Evolutionary conservation across 2,797 vertebrate genomes (phyloP).

Genomic region (Halcyon smyrnensis): DNA sequence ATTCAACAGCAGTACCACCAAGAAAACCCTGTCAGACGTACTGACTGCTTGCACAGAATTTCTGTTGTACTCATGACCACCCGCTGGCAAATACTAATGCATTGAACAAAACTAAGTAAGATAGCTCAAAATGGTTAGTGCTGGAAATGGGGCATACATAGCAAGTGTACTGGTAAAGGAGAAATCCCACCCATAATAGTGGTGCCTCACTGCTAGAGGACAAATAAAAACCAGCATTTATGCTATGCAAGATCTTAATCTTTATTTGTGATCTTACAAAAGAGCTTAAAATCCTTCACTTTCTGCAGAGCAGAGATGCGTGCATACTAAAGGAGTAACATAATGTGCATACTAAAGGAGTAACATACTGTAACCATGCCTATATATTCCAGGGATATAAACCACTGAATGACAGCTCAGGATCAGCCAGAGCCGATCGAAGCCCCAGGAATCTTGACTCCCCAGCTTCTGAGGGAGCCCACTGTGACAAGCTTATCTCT

Average conservation of each 20-base stretch:
- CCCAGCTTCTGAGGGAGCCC: slow-evolving; percentile 10
- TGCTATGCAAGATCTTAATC: not conserved
- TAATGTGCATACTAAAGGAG: not conserved
- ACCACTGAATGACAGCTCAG: slow-evolving; percentile 41
- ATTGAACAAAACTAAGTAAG: slow-evolving; percentile 12
- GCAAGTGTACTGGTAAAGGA: not conserved
- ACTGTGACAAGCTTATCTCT: slow-evolving; percentile 49
- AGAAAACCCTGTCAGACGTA: slow-evolving; percentile 15
- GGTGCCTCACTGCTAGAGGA: not conserved
- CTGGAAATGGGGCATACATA: not conserved
- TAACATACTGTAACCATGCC: slow-evolving; percentile 26
- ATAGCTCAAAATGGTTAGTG: slow-evolving; percentile 6
- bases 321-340: not conserved
- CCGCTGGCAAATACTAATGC: not conserved
- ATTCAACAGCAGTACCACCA: slow-evolving; percentile 40
- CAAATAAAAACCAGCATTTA: slow-evolving; percentile 1
- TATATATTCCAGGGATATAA: slow-evolving; percentile 22
- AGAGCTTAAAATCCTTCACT: slow-evolving; percentile 9
- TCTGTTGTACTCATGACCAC: slow-evolving; percentile 24
- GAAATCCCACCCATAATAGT: not conserved
- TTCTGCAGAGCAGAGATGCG: slow-evolving; percentile 29
- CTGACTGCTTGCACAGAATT: slow-evolving; percentile 5
- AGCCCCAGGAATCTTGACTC: slow-evolving; percentile 39
- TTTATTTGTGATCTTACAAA: slow-evolving; percentile 23
- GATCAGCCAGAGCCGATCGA: slow-evolving; percentile 55